phyloP scores from a whole-genome alignment of 2,113 vertebrate species.

The Nannobrachium achirus region DNA sequence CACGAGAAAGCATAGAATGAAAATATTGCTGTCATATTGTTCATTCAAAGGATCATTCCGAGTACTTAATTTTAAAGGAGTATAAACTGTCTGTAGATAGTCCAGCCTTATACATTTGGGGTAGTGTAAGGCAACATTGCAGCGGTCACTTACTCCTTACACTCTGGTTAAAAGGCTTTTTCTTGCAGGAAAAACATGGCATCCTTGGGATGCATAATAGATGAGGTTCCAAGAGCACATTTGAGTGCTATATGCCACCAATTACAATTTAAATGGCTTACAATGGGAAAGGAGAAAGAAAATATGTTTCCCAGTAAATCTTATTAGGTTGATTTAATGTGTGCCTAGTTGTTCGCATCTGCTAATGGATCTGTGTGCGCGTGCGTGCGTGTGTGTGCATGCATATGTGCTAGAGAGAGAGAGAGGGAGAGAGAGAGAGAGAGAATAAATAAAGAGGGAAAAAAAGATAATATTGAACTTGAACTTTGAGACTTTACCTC shows the following conservation, averaged over 20 bases:
- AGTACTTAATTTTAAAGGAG: constrained; percentile 31
- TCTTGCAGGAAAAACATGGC: neutral
- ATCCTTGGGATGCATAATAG: constrained; percentile 35
- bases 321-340: constrained; percentile 14
- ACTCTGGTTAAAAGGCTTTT: no score
- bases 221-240: constrained; percentile 35
- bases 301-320: constrained; percentile 15
- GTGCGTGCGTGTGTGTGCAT: neutral
- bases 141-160: no score
- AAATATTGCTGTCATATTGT: constrained; percentile 52
- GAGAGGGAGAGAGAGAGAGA: neutral
- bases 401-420: no score
- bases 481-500: constrained; percentile 41
- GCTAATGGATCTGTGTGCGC: neutral
- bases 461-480: constrained; percentile 24
- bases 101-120: no score
- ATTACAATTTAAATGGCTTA: neutral
- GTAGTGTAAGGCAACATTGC: no score
- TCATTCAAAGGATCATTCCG: constrained; percentile 52
- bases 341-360: neutral
- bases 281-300: constrained; percentile 13
- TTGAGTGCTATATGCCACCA: constrained; percentile 10
- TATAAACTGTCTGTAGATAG: no score
- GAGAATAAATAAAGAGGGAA: neutral
- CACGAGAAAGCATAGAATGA: constrained; percentile 35